Evolutionary conservation across 2,888 invertebrate genomes (phyloP), one percentile per base, ranked within the genome.

Genomic region (Podabrus alpinus): DNA sequence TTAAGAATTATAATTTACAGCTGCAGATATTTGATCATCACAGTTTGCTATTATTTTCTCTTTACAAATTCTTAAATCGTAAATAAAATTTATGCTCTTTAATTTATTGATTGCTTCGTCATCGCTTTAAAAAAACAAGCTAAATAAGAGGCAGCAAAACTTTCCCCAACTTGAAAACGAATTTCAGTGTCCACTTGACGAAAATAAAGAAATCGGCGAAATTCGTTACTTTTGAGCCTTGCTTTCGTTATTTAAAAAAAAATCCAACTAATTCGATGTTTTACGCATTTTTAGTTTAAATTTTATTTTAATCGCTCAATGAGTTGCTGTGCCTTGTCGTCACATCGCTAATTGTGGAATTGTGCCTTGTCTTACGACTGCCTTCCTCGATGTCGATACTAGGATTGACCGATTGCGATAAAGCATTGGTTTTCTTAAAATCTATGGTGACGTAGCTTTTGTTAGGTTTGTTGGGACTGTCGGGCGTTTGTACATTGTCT

Each of bases 361-460:
- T 95, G 85, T 96, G 95, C 73, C 96, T 90, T 13, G 94, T 94
- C 85, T 94, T 94, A 66, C 96, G 90, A 67, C 92, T 91, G 68
- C 94, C 94, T 82, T 95, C 94, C 75, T 94, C 94, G 68, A 91
- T 74, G 29, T 75, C 77, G 59, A 77, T 75, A 60, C 73, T 91
- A 5, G 93, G 91, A 81, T 94, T 45, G 29, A 93, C 94, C 24
- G 95, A 94, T 84, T 93, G 92, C 16, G 94, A 94, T 24, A 98
- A 89, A 17, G 97, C 97, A 71, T 94, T 94, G 0, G 98, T 98
- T 88, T 95, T 95, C 83, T 97, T 94, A 87, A 98, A 97, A 88
- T 98, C 98, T 81, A 98, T 98, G 1, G 95, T 95, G 9, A 95
- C 95, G 85, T 97, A 97, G 68, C 95, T 94, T 80, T 92, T 90